Evolutionary conservation across 2,113 vertebrate genomes (phyloP).

Genomic region (Pyrgilauda ruficollis): DNA sequence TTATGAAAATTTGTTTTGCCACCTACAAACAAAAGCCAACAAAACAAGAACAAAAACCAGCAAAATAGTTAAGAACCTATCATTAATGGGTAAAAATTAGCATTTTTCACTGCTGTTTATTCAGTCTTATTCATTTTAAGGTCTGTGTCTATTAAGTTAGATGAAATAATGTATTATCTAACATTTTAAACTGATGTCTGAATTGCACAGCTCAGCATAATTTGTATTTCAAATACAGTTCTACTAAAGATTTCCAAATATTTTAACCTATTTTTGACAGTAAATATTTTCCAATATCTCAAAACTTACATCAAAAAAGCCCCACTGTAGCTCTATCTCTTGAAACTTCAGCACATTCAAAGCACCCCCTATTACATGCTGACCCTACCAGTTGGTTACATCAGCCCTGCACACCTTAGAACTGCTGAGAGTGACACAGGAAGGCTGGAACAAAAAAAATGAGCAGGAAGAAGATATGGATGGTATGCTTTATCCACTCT

Average conservation of each 20-base stretch:
- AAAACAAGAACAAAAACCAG: not conserved
- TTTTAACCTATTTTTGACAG: not conserved
- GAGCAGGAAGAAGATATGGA: not conserved
- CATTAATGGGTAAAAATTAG: not conserved
- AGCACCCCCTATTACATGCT: accelerated
- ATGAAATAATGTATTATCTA: not conserved
- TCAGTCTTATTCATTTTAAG: not conserved
- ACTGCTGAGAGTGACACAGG: not conserved
- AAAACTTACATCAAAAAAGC: not conserved
- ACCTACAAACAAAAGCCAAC: not conserved
- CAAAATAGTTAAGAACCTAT: not conserved
- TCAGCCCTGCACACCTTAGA: not conserved
- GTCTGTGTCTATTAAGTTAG: not conserved
- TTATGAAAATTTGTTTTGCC: not conserved
- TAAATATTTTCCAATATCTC: not conserved
- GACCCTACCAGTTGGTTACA: not conserved
- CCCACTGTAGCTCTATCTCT: not conserved
- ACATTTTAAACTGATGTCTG: not conserved
- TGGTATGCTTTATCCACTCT: not conserved
- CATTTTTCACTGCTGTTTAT: not conserved
- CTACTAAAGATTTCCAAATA: not conserved
- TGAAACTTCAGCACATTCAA: not conserved
- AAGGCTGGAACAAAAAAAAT: not conserved
- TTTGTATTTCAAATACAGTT: not conserved
- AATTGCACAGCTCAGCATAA: not conserved